A percentile compares a stretch with the other conserved stretches of the same genome.
Evolutionary conservation across 2,113 vertebrate genomes (phyloP).

Genomic region (Puntigrus tetrazona): DNA sequence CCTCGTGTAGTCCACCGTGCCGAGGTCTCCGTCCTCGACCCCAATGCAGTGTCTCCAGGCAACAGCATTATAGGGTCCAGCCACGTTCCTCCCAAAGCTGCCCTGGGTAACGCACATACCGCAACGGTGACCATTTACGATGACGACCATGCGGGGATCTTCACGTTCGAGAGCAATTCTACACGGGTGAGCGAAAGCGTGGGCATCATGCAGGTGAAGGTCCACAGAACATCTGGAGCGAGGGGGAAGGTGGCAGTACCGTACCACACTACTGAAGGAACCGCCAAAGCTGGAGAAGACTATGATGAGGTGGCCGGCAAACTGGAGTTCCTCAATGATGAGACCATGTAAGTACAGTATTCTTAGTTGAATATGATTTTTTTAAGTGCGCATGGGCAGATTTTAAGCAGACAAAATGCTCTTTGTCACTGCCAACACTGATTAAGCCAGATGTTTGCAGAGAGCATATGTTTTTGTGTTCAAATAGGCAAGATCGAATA

Average conservation of each 20-base stretch:
- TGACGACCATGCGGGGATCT: conserved; percentile 85
- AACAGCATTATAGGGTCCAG: conserved; percentile 68
- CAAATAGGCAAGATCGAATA: not conserved
- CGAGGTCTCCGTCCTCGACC: conserved; percentile 72
- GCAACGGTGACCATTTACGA: conserved; percentile 86
- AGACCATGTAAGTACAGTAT: conserved; percentile 80
- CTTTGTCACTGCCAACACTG: not conserved
- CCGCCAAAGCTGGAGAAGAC: conserved; percentile 82
- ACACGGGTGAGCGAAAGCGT: conserved; percentile 82
- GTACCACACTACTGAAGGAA: conserved; percentile 79
- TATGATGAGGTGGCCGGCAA: conserved; percentile 81
- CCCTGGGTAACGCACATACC: conserved; percentile 71
- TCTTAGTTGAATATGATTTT: not conserved
- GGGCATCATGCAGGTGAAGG: conserved; percentile 81
- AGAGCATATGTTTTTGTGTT: conserved; percentile 10
- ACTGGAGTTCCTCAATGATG: conserved; percentile 84
- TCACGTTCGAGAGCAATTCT: conserved; percentile 77
- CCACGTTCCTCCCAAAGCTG: conserved; percentile 71
- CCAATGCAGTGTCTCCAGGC: conserved; percentile 70
- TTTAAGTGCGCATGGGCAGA: not conserved
- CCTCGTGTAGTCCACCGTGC: conserved; percentile 75
- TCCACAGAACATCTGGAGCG: conserved; percentile 82
- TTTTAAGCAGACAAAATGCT: not conserved
- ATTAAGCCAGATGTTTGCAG: not conserved
- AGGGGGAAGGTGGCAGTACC: conserved; percentile 82